Conservation (phyloP, 2,888 invertebrate species). For the Caenorhabditis imperialis region DNA sequence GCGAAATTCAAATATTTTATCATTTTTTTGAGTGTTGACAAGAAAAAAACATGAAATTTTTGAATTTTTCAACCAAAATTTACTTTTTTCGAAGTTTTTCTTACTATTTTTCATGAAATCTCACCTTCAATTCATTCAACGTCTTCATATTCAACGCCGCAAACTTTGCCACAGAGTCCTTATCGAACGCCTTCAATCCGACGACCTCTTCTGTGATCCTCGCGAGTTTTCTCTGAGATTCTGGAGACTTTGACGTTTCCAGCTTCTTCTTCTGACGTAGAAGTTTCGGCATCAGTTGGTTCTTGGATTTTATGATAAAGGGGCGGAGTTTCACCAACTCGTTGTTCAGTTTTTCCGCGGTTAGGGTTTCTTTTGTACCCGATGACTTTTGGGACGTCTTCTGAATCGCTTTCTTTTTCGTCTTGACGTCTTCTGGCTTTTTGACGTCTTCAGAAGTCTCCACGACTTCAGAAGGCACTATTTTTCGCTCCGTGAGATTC, state of each 20-base stretch:
- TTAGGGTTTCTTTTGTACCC: slow-evolving; percentile 9
- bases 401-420: not conserved
- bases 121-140: slow-evolving; percentile 37
- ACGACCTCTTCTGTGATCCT: slow-evolving; percentile 39
- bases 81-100: no score
- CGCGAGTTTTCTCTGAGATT: slow-evolving; percentile 4
- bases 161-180: slow-evolving; percentile 45
- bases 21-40: no score
- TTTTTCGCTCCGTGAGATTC: slow-evolving; percentile 20
- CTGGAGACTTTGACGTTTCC: slow-evolving; percentile 29
- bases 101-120: no score
- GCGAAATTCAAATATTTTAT: no score
- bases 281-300: slow-evolving; percentile 25
- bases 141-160: slow-evolving; percentile 41
- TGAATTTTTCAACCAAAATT: no score
- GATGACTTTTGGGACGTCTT: not conserved
- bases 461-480: not conserved
- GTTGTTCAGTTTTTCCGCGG: slow-evolving; percentile 48
- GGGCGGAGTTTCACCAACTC: slow-evolving; percentile 35
- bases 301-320: slow-evolving; percentile 3
- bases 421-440: not conserved
- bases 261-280: slow-evolving; percentile 48
- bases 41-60: no score
- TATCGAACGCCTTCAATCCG: slow-evolving; percentile 42
- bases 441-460: not conserved